These are phyloP conservation scores for Unio pictorum DNA, from an alignment of 2,888 invertebrate genomes.

Conservation along the genomic window DNA sequence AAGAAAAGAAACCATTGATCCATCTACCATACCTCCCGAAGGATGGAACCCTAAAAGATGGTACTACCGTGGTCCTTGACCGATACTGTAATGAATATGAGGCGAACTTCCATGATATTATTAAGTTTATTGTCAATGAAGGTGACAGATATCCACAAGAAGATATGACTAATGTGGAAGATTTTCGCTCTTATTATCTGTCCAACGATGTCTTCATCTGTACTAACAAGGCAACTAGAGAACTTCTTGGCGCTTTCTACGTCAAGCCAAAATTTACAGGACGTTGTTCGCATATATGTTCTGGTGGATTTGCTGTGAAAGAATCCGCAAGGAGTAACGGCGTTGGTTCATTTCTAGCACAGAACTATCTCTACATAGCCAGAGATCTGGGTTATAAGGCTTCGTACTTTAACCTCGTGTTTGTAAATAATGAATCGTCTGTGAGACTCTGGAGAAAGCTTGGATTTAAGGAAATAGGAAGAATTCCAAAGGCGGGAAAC, in stretches of 20 bases:
- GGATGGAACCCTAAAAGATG: constrained; percentile 19
- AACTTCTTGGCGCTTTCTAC: constrained; percentile 44
- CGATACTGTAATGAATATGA: constrained; percentile 30
- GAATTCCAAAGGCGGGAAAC: constrained; percentile 48
- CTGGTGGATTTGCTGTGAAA: constrained; percentile 45
- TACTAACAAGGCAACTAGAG: constrained; percentile 17
- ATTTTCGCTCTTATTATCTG: constrained; percentile 43
- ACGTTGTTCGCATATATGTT: constrained; percentile 47
- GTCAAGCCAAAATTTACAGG: constrained; percentile 54
- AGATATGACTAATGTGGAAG: constrained; percentile 33
- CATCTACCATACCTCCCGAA: constrained; percentile 33
- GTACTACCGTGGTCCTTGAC: constrained; percentile 20
- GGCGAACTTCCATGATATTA: constrained; percentile 29
- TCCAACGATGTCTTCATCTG: constrained; percentile 47
- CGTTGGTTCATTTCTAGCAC: constrained; percentile 35
- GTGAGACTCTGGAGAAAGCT: constrained; percentile 37
- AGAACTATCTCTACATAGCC: constrained; percentile 37
- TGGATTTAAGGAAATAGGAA: constrained; percentile 42
- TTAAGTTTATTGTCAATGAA: constrained; percentile 36
- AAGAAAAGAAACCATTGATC: constrained; percentile 21
- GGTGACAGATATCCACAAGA: constrained; percentile 44
- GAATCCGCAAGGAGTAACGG: constrained; percentile 28
- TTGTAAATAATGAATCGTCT: constrained; percentile 37
- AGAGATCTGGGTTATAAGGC: constrained; percentile 47
- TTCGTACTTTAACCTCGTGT: constrained; percentile 50